Evolutionary conservation across 2,888 invertebrate genomes (phyloP).

Genomic region (Bursaphelenchus okinawaensis): DNA sequence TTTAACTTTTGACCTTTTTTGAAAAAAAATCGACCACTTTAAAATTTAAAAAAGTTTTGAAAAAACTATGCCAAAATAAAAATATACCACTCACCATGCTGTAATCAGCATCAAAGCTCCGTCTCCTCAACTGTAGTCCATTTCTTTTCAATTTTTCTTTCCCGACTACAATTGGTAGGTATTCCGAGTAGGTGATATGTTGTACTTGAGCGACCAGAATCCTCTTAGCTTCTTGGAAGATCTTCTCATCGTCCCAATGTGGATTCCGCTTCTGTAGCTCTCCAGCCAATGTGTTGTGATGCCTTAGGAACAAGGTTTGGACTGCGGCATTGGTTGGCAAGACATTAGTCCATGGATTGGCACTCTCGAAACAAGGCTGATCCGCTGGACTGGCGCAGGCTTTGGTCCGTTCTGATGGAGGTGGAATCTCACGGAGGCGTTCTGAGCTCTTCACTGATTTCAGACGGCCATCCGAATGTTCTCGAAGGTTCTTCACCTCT

Average conservation of each 20-base stretch:
- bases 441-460: conserved; percentile 32
- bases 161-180: conserved; percentile 50
- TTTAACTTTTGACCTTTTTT: too few species aligned
- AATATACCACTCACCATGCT: conserved; percentile 60
- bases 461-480: conserved; percentile 67
- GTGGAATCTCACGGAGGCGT: conserved; percentile 21
- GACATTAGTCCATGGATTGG: conserved; percentile 26
- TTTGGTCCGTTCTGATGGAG: conserved; percentile 21
- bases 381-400: conserved; percentile 29
- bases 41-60: neutral
- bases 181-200: conserved; percentile 60
- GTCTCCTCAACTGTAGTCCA: conserved; percentile 30
- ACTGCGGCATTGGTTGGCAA: conserved; percentile 32
- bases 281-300: conserved; percentile 12
- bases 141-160: conserved; percentile 37
- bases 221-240: conserved; percentile 59
- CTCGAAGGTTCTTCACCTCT: conserved; percentile 68
- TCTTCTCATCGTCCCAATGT: conserved; percentile 54
- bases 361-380: conserved; percentile 36
- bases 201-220: conserved; percentile 64
- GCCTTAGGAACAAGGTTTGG: conserved; percentile 54
- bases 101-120: conserved; percentile 61
- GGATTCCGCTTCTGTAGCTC: conserved; percentile 38
- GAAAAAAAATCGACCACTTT: too few species aligned
- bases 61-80: neutral